Conservation (phyloP, 2,888 invertebrate genomes). For the Uloborus plumipes region DNA sequence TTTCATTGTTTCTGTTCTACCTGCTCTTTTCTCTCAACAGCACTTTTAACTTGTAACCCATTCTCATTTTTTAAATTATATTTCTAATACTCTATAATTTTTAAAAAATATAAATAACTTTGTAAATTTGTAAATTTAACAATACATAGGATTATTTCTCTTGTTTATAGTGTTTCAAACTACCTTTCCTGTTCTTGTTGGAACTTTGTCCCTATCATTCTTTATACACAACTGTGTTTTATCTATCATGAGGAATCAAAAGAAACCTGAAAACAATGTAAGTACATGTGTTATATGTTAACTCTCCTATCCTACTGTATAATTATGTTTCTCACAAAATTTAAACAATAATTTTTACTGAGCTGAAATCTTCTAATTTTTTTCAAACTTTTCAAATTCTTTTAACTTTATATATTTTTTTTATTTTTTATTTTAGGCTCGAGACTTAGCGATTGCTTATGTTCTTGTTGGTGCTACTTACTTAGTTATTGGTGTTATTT, state of each 20-base stretch:
- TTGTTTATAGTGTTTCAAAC: constrained; percentile 71
- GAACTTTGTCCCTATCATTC: constrained; percentile 81
- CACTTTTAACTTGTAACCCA: too few relatives aligned
- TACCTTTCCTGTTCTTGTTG: constrained; percentile 74
- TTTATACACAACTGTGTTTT: constrained; percentile 94
- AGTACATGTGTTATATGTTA: constrained; percentile 70
- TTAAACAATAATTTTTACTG: too few relatives aligned
- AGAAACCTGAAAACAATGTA: constrained; percentile 86
- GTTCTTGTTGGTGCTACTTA: constrained; percentile 85
- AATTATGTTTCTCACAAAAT: too few relatives aligned
- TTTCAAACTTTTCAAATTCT: too few relatives aligned
- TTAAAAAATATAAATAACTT: too few relatives aligned
- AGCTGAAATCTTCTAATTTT: too few relatives aligned
- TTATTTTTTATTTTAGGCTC: constrained; percentile 76
- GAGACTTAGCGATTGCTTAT: constrained; percentile 88
- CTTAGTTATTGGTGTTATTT: constrained; percentile 82
- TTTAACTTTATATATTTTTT: not conserved
- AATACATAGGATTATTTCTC: constrained; percentile 7
- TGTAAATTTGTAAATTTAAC: too few relatives aligned
- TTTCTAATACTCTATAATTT: too few relatives aligned
- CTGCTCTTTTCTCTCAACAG: too few relatives aligned
- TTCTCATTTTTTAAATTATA: too few relatives aligned
- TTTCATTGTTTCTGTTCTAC: too few relatives aligned
- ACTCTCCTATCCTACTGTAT: too few relatives aligned
- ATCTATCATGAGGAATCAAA: constrained; percentile 86